phyloP scores from a whole-genome alignment of 2,888 invertebrate genomes.

The Hyles lineata region DNA sequence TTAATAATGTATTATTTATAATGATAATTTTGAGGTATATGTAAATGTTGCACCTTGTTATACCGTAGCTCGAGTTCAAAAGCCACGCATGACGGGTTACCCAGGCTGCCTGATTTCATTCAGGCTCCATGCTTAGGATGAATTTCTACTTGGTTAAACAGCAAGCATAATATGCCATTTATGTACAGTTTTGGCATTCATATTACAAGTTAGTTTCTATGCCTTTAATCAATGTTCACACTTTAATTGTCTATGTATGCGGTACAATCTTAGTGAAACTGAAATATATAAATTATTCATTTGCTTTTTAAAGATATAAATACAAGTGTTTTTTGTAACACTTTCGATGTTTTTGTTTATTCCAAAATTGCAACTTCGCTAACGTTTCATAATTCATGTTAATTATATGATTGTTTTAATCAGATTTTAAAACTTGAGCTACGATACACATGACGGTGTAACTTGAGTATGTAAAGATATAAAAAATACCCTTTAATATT shows the following conservation, averaged over 20 bases:
- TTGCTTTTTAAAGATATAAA: too few relatives aligned
- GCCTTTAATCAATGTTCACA: neutral
- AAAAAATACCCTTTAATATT: constrained; percentile 24
- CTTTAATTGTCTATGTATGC: neutral
- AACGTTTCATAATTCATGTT: too few relatives aligned
- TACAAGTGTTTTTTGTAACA: too few relatives aligned
- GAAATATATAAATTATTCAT: too few relatives aligned
- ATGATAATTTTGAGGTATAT: constrained; percentile 34
- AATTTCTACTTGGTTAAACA: neutral
- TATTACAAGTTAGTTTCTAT: neutral
- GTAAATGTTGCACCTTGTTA: constrained; percentile 33
- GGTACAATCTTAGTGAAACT: neutral
- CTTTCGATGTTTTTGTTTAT: too few relatives aligned
- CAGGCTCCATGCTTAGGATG: neutral
- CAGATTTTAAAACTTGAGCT: constrained; percentile 8
- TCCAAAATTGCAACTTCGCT: too few relatives aligned
- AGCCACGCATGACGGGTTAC: neutral
- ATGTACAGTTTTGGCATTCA: neutral
- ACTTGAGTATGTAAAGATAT: constrained; percentile 7
- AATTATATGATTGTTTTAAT: neutral
- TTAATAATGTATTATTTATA: constrained; percentile 44
- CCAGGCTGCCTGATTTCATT: neutral
- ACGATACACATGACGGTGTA: constrained; percentile 11
- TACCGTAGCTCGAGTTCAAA: constrained; percentile 32
- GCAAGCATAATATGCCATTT: constrained; percentile 5